These are phyloP conservation scores for Protodeltote pygarga DNA, from an alignment of 2,888 invertebrate species.

Conservation along the genomic window DNA sequence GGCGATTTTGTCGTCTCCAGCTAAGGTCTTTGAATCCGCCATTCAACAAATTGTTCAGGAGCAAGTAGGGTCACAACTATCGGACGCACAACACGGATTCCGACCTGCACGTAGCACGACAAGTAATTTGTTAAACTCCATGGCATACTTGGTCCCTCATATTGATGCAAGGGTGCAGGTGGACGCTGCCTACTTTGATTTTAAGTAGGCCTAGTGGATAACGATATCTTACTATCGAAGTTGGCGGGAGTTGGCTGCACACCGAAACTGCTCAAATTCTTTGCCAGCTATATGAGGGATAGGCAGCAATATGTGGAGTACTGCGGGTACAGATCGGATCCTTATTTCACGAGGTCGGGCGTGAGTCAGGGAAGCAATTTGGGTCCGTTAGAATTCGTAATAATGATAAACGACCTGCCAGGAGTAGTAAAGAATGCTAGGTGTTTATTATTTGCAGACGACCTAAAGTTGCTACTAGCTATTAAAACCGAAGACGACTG, in stretches of 20 bases:
- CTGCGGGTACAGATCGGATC: neutral
- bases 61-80: neutral
- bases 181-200: neutral
- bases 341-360: neutral
- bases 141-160: neutral
- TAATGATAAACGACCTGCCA: neutral
- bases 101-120: conserved; percentile 2
- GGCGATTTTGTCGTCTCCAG: conserved; percentile 4
- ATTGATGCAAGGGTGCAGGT: neutral
- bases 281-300: too few relatives aligned
- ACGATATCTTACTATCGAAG: neutral
- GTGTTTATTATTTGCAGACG: neutral
- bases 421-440: neutral
- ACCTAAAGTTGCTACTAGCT: neutral
- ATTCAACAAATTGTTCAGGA: neutral
- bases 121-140: neutral
- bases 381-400: neutral
- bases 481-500: too few relatives aligned
- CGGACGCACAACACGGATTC: conserved; percentile 2
- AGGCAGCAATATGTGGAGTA: neutral
- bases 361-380: neutral
- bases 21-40: conserved; percentile 5
- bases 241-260: neutral
- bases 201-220: neutral
- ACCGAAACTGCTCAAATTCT: too few relatives aligned